Conservation (phyloP, 2,888 invertebrate genomes). For the Melinopterus prodromus region DNA sequence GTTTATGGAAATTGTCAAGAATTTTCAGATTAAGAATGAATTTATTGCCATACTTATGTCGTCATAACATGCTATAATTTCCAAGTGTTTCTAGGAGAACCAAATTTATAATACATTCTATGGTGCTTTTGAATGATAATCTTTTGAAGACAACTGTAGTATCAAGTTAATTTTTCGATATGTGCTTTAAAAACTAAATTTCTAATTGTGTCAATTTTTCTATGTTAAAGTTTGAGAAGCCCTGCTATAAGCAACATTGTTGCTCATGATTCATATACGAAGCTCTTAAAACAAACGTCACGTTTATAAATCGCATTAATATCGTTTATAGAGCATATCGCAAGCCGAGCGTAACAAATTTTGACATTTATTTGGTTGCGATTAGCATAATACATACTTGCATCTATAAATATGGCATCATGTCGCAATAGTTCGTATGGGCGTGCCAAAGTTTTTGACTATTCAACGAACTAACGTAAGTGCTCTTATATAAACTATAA, state of each 20-base stretch:
- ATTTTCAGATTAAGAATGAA: background rate
- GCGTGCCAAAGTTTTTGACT: conserved; percentile 19
- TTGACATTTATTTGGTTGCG: background rate
- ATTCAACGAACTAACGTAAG: background rate
- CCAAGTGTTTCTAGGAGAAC: background rate
- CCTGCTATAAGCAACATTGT: no score
- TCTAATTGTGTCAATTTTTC: no score
- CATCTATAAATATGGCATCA: conserved; percentile 20
- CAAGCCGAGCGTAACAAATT: background rate
- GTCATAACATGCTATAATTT: background rate
- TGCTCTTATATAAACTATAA: background rate
- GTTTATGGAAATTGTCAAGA: background rate
- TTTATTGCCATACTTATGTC: background rate
- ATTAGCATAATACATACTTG: conserved; percentile 16
- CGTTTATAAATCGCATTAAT: no score
- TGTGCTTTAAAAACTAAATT: no score
- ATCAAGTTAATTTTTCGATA: no score
- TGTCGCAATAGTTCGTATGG: conserved; percentile 15
- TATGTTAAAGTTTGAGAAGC: no score
- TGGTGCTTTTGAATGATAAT: background rate
- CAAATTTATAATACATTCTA: no score
- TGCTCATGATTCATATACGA: no score
- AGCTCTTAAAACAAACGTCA: background rate
- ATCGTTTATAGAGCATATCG: background rate
- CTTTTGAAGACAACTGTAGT: no score